Evolutionary conservation across 2,113 vertebrate genomes (phyloP).

Genomic region (Micromys minutus): DNA sequence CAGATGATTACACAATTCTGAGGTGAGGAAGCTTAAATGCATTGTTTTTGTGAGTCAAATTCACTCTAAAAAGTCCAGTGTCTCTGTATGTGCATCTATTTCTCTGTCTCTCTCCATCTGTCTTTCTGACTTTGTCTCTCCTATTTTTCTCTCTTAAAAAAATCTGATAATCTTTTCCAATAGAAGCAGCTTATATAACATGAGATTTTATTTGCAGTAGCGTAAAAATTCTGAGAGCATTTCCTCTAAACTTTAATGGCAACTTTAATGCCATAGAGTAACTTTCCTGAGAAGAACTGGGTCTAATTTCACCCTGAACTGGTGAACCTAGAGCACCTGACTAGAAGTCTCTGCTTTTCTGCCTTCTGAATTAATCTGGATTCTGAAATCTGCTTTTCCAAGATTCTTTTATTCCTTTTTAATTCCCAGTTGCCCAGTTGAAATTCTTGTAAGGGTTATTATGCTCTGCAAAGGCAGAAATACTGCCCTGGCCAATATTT

Average conservation of each 20-base stretch:
- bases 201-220: background rate
- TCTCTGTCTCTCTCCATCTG: background rate
- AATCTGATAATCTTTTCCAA: background rate
- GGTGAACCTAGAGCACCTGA: background rate
- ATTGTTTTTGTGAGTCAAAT: background rate
- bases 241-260: background rate
- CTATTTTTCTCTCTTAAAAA: background rate
- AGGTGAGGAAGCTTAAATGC: background rate
- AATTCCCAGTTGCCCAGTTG: background rate
- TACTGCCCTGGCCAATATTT: background rate
- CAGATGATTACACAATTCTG: background rate
- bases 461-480: conserved; percentile 20
- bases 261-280: background rate
- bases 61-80: background rate
- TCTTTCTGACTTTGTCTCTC: too few species aligned
- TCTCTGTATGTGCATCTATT: background rate
- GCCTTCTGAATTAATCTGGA: background rate
- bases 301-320: background rate
- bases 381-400: background rate
- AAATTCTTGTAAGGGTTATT: conserved; percentile 5
- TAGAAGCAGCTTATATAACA: background rate
- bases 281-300: background rate
- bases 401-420: background rate
- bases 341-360: background rate
- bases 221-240: background rate